Evolutionary conservation across 1,140 invertebrate species (phyloP).

Genomic region (Drosophila lacertosa): DNA sequence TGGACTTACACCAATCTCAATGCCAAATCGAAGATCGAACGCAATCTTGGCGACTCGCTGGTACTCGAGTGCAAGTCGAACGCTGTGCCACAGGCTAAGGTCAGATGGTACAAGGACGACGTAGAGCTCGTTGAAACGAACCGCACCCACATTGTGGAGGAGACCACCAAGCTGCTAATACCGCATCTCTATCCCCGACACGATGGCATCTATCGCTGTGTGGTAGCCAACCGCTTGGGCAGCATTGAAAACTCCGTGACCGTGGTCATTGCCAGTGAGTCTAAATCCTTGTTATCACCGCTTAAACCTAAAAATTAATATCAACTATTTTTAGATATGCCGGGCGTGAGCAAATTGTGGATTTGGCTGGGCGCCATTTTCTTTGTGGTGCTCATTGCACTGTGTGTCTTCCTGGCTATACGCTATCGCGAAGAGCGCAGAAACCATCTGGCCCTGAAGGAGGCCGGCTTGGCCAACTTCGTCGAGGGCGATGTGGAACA

Average conservation of each 20-base stretch:
- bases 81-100: conserved; percentile 84
- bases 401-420: conserved; percentile 84
- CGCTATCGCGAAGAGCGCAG: conserved; percentile 84
- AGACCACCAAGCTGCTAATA: conserved; percentile 68
- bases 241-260: conserved; percentile 57
- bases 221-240: conserved; percentile 82
- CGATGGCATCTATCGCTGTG: conserved; percentile 84
- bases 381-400: conserved; percentile 85
- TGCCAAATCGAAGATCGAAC: conserved; percentile 62
- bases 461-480: conserved; percentile 90
- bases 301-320: not conserved
- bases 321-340: conserved; percentile 53
- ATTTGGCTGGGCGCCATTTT: conserved; percentile 83
- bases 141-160: conserved; percentile 84
- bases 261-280: conserved; percentile 81
- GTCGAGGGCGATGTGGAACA: conserved; percentile 91
- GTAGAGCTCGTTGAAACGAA: conserved; percentile 54
- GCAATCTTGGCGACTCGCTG: conserved; percentile 79
- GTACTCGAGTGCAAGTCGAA: conserved; percentile 78
- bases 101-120: conserved; percentile 85
- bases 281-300: no score
- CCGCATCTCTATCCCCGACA: conserved; percentile 74
- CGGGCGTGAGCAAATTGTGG: conserved; percentile 60
- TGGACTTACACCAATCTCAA: conserved; percentile 72
- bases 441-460: conserved; percentile 84